Evolutionary conservation across 2,113 vertebrate genomes (phyloP), one percentile per base, ranked within the genome.

Genomic region (Dolichotis patagonum): DNA sequence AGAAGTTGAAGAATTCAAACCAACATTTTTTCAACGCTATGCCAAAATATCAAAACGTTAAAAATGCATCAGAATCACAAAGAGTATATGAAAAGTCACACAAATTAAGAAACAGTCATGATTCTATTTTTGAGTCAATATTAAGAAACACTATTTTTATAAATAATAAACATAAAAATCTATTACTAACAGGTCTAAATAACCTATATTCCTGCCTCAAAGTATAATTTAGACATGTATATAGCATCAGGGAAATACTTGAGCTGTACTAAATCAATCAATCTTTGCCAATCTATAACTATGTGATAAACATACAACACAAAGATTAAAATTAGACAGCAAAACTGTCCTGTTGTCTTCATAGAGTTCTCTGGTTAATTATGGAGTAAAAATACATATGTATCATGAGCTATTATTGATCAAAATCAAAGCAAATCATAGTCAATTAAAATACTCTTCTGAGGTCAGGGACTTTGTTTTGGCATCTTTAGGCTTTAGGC

Each of bases 391-490:
- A 96, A 67, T 82, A 88, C 32, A 9, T 65, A 80, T 22, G 88
- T 2, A 91, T 67, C 60, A 93, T 87, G 30, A 97, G 93, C 69
- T 94, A 81, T 49, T 92, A 82, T 0, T 85, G 30, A 86, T 91
- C 35, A 91, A 97, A 97, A 90, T 93, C 7, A 87, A 95, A 85
- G 63, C 22, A 88, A 89, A 77, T 49, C 19, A 92, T 41, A 95
- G 11, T 24, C 14, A 9, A 75, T 11, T 89, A 92, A 90, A 88
- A 75, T 11, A 71, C 69, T 93, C 91, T 65, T 58, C 82, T 96
- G 60, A 91, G 22, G n/a, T 60, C 96, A 56, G 14, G 11, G 75
- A 17, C n/a, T 96, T 69, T 96, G 85, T 73, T 17, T 62, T 32
- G 87, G 0, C 62, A 80, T 80, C 26, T 43, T 95, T 95, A 88